phyloP scores from a whole-genome alignment of 1,140 invertebrate species.

The Calliphora vicina region DNA sequence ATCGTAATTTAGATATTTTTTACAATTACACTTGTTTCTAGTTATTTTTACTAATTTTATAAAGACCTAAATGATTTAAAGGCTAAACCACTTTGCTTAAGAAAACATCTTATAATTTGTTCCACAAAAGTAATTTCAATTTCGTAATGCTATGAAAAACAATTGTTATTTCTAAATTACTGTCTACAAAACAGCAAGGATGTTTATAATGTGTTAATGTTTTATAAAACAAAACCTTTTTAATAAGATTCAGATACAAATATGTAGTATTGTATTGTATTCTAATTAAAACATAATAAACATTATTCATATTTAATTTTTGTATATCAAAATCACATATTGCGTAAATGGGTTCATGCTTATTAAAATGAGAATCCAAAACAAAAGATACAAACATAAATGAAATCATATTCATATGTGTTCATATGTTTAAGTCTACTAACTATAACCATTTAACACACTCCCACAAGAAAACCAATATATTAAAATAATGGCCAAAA shows the following conservation, averaged over 20 bases:
- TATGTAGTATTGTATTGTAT: not conserved
- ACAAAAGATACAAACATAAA: not conserved
- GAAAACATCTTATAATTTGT: no score
- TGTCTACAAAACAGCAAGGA: not conserved
- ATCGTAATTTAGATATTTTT: no score
- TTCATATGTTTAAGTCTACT: not conserved
- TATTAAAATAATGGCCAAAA: conserved; percentile 19
- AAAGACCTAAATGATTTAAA: no score
- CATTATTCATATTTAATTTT: not conserved
- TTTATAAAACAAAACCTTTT: not conserved
- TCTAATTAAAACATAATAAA: conserved; percentile 29
- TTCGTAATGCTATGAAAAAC: no score
- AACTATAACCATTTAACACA: not conserved
- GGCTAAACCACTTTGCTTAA: no score
- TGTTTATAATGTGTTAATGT: conserved; percentile 25
- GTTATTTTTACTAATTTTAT: no score
- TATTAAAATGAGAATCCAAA: conserved; percentile 8
- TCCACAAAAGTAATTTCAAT: no score
- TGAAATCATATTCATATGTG: not conserved
- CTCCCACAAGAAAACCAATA: conserved; percentile 6
- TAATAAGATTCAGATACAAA: not conserved
- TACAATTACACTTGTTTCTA: no score
- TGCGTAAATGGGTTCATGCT: conserved; percentile 14
- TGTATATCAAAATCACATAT: conserved; percentile 24
- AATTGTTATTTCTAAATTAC: no score